A percentile compares a stretch with the other conserved stretches of the same genome.
phyloP scores from a whole-genome alignment of 2,113 vertebrate genomes.

The Myiozetetes cayanensis region DNA sequence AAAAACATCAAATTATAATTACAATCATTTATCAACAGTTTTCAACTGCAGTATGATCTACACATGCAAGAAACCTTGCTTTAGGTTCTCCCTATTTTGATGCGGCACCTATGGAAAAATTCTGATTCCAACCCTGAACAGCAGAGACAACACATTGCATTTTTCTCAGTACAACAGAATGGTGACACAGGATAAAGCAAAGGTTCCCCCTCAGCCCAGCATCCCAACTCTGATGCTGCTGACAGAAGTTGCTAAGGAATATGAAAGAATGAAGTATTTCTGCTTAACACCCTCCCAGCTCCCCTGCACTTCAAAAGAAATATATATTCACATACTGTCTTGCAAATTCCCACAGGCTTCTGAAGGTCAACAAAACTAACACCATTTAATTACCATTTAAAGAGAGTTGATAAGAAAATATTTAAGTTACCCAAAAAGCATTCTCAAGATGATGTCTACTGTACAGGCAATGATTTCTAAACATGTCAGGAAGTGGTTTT shows the following conservation, averaged over 20 bases:
- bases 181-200: not conserved
- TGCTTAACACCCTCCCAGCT: not conserved
- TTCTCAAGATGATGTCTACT: not conserved
- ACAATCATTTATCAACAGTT: not conserved
- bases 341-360: not conserved
- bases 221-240: not conserved
- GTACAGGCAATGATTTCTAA: not conserved
- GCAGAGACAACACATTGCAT: fast-evolving
- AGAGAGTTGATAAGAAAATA: not conserved
- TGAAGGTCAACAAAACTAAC: not conserved
- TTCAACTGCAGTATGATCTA: not conserved
- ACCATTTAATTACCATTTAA: not conserved
- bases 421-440: not conserved
- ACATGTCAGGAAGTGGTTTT: not conserved
- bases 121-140: not conserved
- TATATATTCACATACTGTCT: not conserved
- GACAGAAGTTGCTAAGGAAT: not conserved
- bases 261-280: not conserved
- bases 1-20: not conserved
- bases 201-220: not conserved
- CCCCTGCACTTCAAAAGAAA: not conserved
- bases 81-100: fast-evolving
- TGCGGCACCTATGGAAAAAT: not conserved
- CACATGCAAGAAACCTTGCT: not conserved
- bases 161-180: not conserved